A percentile compares a stretch with the other conserved stretches of the same genome.
phyloP scores from a whole-genome alignment of 2,888 invertebrate genomes.

The Falcaria lacertinaria region DNA sequence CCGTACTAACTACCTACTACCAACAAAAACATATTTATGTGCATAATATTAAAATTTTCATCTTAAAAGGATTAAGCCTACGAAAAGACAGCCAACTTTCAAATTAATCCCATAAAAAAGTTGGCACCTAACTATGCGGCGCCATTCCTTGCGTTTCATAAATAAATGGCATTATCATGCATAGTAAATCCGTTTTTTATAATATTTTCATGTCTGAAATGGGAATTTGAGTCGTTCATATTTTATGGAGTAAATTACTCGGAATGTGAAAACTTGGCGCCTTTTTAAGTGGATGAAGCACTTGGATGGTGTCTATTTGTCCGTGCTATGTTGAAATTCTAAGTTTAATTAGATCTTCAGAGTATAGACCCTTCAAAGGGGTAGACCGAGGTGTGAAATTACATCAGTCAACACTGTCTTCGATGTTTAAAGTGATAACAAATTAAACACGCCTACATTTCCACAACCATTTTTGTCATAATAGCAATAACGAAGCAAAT shows the following conservation, averaged over 20 bases:
- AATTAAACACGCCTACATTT: too few relatives aligned
- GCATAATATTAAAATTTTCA: neutral
- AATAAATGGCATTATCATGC: constrained; percentile 7
- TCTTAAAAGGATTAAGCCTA: neutral
- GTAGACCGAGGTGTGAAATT: too few relatives aligned
- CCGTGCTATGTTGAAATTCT: neutral
- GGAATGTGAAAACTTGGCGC: constrained; percentile 1
- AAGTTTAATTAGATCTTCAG: neutral
- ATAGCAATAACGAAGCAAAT: too few relatives aligned
- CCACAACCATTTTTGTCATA: too few relatives aligned
- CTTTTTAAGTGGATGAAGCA: neutral
- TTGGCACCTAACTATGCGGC: constrained; percentile 1
- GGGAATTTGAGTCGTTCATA: constrained; percentile 1
- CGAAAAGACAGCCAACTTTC: constrained; percentile 3
- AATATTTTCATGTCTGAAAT: constrained; percentile 1
- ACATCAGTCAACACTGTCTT: too few relatives aligned
- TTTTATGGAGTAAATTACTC: neutral
- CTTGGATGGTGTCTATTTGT: neutral
- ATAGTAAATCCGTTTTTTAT: constrained; percentile 5
- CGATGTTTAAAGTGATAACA: too few relatives aligned
- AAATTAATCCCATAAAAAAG: constrained; percentile 5
- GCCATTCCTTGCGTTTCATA: constrained; percentile 2
- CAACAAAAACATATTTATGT: too few relatives aligned
- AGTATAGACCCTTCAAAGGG: too few relatives aligned
- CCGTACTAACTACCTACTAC: too few relatives aligned